Base-by-base conservation (phyloP, 2,797 vertebrate genomes). In the Zenarchopterus dispar region DNA sequence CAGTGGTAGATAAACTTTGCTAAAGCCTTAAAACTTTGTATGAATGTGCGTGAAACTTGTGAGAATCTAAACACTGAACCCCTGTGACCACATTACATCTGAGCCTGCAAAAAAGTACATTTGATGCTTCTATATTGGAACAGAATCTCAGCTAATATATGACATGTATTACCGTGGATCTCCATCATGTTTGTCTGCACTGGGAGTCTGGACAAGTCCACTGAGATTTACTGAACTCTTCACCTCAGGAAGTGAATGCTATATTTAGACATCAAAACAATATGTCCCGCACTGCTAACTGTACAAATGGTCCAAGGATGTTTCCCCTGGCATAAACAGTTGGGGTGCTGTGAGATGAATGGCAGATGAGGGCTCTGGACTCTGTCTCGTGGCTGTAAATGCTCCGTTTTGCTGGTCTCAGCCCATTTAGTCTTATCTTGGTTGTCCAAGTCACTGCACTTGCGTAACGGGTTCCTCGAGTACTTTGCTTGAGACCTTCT, bases 261-360 rank as follows among this genome's bases (percentile, higher is more conserved):
- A 75, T 85, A 77, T 88, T 89, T 78, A 83, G 77, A 33, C 62
- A 59, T 80, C 62, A 78, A 73, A 75, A 75, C 24, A 26, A 72
- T 45, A 15, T 77, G 74, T 85, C 73, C 71, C 5, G 63, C 74
- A 59, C 70, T 58, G 8, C 41, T 46, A 58, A 69, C 58, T 72
- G 61, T 69, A 86, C 78, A 89, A 82, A 89, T 81, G 0, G 62
- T 79, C 48, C 59, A 55, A 66, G 81, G 84, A 90, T 88, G 84
- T 87, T 86, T 46, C 9, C 28, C 68, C 63, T 62, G 57, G 67
- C 67, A 60, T 86, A 91, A 91, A 91, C 85, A 89, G 15, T 64
- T 0, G 1, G 63, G 60, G 58, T 68, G 66, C 72, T 55, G 58
- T 0, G 31, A 70, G 82, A 89, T 58, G 73, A 60, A 81, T 84